Percentiles rank a stretch among this genome's conserved stretches.
Conservation (phyloP, 2,113 vertebrate genomes). For the Genyomyrus donnyi region DNA sequence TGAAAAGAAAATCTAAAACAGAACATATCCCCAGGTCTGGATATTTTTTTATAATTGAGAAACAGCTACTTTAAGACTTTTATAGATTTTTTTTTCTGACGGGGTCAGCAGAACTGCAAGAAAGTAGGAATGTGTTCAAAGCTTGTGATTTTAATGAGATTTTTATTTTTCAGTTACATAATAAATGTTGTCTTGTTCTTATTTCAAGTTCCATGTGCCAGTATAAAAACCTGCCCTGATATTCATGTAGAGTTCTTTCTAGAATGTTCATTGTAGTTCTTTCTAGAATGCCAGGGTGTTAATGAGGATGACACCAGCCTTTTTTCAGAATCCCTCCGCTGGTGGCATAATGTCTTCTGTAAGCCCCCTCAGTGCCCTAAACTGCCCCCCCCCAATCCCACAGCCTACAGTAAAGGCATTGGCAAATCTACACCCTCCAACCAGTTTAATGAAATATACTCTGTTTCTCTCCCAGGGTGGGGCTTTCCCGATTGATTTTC, state of each 20-base stretch:
- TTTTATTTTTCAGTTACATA: not conserved
- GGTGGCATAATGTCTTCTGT: not conserved
- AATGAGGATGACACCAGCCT: not conserved
- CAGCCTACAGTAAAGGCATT: not conserved
- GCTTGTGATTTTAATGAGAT: not conserved
- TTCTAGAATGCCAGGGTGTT: not conserved
- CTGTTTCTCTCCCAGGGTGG: not conserved
- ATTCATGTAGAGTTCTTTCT: not conserved
- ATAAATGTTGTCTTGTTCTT: not conserved
- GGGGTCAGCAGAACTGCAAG: not conserved
- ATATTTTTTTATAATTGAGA: not conserved
- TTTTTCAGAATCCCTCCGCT: not conserved
- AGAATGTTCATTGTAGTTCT: not conserved
- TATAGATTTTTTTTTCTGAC: not conserved
- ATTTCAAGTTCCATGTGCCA: not conserved
- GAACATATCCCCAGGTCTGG: too few species aligned
- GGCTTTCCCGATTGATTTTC: constrained; percentile 7
- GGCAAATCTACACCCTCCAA: not conserved
- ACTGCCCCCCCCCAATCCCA: not conserved
- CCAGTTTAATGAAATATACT: constrained; percentile 4
- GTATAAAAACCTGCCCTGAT: not conserved
- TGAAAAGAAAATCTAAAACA: not conserved
- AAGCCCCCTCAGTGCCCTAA: not conserved
- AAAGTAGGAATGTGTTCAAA: not conserved
- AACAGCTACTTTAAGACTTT: not conserved